Percentiles rank a stretch among this genome's conserved stretches.
Conservation (phyloP, 2,113 vertebrate genomes). For the Patagioenas fasciata region DNA sequence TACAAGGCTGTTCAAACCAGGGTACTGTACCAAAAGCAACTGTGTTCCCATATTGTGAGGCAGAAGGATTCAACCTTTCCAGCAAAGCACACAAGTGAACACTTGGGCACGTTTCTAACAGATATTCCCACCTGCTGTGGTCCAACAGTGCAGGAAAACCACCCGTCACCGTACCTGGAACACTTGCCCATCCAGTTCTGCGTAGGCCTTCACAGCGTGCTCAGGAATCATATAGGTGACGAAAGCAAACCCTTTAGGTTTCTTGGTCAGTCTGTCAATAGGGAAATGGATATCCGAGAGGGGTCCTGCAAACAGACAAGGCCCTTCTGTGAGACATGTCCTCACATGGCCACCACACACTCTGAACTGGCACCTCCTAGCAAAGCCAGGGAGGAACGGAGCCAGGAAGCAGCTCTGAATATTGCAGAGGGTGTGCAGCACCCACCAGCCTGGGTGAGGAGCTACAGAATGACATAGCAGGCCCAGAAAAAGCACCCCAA, state of each 20-base stretch:
- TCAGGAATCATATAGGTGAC: constrained; percentile 94
- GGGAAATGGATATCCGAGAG: constrained; percentile 91
- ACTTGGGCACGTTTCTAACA: rapidly evolving
- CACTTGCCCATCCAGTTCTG: constrained; percentile 88
- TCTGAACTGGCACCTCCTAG: not conserved
- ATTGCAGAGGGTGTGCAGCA: not conserved
- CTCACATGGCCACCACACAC: rapidly evolving
- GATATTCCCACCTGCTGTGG: not conserved
- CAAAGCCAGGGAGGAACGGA: not conserved
- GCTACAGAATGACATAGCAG: not conserved
- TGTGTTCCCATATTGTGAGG: not conserved
- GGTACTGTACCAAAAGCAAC: not conserved
- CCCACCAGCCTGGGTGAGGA: not conserved
- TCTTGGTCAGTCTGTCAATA: constrained; percentile 90
- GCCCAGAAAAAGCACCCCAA: not conserved
- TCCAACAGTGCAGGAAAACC: not conserved
- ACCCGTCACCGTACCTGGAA: constrained; percentile 85
- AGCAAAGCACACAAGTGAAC: not conserved
- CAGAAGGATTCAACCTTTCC: not conserved
- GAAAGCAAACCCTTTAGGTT: constrained; percentile 95
- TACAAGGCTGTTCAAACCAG: not conserved
- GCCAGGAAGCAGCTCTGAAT: not conserved
- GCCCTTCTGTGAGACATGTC: not conserved
- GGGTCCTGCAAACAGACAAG: constrained; percentile 77
- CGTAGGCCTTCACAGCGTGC: constrained; percentile 87